These are phyloP conservation scores for Enteromius treurensis DNA, from an alignment of 2,797 vertebrate species.

Conservation along the genomic window DNA sequence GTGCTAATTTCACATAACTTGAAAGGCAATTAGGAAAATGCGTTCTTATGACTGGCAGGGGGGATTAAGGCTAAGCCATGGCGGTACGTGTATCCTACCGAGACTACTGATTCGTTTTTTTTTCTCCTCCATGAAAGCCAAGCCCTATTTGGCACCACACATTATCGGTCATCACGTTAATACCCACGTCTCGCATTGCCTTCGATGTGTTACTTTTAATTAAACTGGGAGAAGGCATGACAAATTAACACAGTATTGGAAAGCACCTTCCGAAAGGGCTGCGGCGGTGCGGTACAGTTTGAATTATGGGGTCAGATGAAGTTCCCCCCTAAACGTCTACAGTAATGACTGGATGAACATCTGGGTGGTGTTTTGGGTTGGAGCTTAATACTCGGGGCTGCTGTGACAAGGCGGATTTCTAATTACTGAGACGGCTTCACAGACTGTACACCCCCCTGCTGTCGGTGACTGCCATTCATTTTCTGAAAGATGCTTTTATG, in stretches of 20 bases:
- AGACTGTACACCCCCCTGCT: conserved; percentile 38
- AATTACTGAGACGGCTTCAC: conserved; percentile 42
- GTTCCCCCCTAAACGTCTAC: conserved; percentile 11
- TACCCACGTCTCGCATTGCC: conserved; percentile 77
- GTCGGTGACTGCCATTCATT: conserved; percentile 46
- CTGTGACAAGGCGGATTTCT: conserved; percentile 42
- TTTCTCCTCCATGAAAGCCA: conserved; percentile 44
- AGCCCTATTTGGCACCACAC: conserved; percentile 63
- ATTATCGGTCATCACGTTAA: conserved; percentile 84
- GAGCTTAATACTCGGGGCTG: conserved; percentile 25
- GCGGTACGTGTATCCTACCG: conserved; percentile 58
- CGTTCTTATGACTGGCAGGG: conserved; percentile 72
- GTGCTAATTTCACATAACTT: conserved; percentile 80
- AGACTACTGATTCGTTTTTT: conserved; percentile 42
- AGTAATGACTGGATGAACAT: conserved; percentile 35
- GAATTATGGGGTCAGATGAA: conserved; percentile 60
- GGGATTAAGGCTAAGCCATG: conserved; percentile 77
- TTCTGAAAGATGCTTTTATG: conserved; percentile 48
- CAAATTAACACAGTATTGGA: conserved; percentile 78
- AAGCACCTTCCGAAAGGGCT: conserved; percentile 72
- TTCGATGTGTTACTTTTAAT: conserved; percentile 80
- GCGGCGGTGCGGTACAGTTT: conserved; percentile 59
- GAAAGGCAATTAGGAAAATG: conserved; percentile 81
- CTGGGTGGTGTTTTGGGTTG: conserved; percentile 25
- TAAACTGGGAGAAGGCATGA: conserved; percentile 77